Evolutionary conservation across 2,797 vertebrate species (phyloP).

Genomic region (Echeneis naucrates): DNA sequence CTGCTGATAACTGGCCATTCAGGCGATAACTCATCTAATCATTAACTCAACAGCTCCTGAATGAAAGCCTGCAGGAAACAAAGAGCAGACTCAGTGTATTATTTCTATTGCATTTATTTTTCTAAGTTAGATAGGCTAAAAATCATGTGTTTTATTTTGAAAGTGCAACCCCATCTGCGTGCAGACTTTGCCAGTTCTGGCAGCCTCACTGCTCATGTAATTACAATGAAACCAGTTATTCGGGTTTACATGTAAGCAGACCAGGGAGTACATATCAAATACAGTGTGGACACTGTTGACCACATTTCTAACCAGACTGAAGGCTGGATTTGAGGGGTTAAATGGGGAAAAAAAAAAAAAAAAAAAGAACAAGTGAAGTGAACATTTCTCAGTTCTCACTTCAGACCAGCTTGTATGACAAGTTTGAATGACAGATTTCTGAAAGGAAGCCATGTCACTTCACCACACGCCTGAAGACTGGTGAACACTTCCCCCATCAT

Average conservation of each 20-base stretch:
- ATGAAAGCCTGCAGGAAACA: too few relatives aligned
- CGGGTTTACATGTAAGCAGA: conserved; percentile 19
- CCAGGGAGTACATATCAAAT: background rate
- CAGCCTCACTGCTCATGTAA: background rate
- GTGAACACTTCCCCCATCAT: background rate
- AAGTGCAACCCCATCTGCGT: too few relatives aligned
- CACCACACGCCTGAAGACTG: background rate
- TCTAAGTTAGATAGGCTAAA: background rate
- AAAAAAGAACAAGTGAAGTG: too few relatives aligned
- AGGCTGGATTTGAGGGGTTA: background rate
- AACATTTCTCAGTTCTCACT: background rate
- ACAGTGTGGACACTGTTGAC: background rate
- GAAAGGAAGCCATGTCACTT: background rate
- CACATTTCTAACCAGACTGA: background rate
- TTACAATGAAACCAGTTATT: conserved; percentile 46
- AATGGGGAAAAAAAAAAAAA: too few relatives aligned
- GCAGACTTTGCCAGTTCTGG: background rate
- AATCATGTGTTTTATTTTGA: background rate
- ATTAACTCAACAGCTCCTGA: conserved; percentile 32
- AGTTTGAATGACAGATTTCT: background rate
- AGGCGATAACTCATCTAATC: conserved; percentile 53
- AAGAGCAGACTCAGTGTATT: too few relatives aligned
- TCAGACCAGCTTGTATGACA: background rate
- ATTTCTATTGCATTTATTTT: too few relatives aligned
- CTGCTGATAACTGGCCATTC: conserved; percentile 41